Evolutionary conservation across 1,140 invertebrate genomes (phyloP).

Genomic region (Drosophila mauritiana): DNA sequence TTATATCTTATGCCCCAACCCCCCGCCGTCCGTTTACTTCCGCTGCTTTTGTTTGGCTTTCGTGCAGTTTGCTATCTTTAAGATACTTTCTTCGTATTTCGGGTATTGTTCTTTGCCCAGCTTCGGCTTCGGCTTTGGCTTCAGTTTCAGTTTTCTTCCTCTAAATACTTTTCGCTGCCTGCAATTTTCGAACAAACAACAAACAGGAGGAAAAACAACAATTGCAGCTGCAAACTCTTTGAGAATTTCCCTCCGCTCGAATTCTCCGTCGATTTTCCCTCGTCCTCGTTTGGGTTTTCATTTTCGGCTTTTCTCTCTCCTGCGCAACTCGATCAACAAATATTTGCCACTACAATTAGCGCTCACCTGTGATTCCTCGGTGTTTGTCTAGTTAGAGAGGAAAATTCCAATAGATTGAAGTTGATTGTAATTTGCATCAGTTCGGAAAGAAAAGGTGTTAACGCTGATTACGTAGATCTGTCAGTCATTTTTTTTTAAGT

Average conservation of each 20-base stretch:
- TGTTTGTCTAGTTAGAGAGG: neutral
- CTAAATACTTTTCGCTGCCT: constrained; percentile 24
- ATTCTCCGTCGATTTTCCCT: constrained; percentile 5
- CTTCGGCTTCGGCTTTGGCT: constrained; percentile 16
- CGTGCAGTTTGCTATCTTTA: constrained; percentile 46
- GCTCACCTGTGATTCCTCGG: constrained; percentile 19
- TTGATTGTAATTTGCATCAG: constrained; percentile 1
- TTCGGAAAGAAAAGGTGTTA: neutral
- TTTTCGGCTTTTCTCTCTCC: neutral
- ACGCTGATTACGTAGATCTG: too few species aligned
- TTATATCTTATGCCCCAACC: neutral
- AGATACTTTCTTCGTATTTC: constrained; percentile 59
- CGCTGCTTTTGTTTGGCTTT: constrained; percentile 47
- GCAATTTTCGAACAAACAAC: constrained; percentile 33
- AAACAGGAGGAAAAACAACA: constrained; percentile 25
- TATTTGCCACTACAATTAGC: constrained; percentile 35
- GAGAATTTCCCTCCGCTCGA: constrained; percentile 15
- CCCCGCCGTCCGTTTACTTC: constrained; percentile 1
- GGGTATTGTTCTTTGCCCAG: constrained; percentile 46
- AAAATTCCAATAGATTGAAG: neutral
- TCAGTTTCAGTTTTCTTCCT: constrained; percentile 22
- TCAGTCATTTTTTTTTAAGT: too few species aligned
- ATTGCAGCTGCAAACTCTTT: constrained; percentile 31
- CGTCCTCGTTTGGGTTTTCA: neutral
- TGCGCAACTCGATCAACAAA: constrained; percentile 11